Evolutionary conservation across 2,113 vertebrate species (phyloP).

Genomic region (Ranitomeya variabilis): DNA sequence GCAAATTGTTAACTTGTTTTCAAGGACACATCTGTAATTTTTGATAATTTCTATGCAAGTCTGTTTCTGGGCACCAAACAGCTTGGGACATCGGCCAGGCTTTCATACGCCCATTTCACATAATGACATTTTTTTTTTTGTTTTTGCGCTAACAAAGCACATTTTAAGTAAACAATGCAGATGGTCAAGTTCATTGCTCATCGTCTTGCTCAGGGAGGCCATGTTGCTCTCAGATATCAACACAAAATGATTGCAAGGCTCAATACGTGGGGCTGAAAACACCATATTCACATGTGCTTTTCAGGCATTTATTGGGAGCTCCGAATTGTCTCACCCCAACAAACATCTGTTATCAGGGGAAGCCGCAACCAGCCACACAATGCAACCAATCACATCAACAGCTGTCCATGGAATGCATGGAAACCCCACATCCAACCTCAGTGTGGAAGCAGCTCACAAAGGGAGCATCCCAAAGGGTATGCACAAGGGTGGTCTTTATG

Average conservation of each 20-base stretch:
- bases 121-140: background rate
- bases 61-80: background rate
- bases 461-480: too few species aligned
- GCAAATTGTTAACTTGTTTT: background rate
- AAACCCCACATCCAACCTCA: too few species aligned
- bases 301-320: too few species aligned
- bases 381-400: too few species aligned
- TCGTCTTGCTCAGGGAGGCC: background rate
- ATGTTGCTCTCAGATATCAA: background rate
- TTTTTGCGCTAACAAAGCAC: background rate
- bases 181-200: background rate
- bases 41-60: background rate
- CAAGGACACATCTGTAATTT: background rate
- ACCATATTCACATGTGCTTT: too few species aligned
- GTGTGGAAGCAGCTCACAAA: too few species aligned
- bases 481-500: too few species aligned
- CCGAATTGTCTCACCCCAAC: too few species aligned
- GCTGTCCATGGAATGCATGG: too few species aligned
- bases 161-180: slow-evolving; percentile 9
- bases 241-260: background rate
- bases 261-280: too few species aligned
- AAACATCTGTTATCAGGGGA: too few species aligned
- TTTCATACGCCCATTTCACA: background rate
- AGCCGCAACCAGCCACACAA: too few species aligned
- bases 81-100: background rate